These are phyloP conservation scores for fruit fly (Drosophila melanogaster) DNA, from an alignment of 1,140 invertebrate species.

Conservation along the genomic window Release_6_plus_ISO1_MT NC_004354.4:2563501-2564000, in stretches of 20 bases:
- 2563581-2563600: conserved; percentile 2
- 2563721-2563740: not conserved
- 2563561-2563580: not conserved
- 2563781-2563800: conserved; percentile 10
- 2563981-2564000: conserved; percentile 50
- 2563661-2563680: conserved; percentile 5
- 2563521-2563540: too few species aligned
- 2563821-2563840: conserved; percentile 22
- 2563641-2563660: conserved; percentile 4
- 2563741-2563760: conserved; percentile 2
- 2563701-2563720: conserved; percentile 20
- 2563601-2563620: conserved; percentile 5
- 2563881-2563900: conserved; percentile 24
- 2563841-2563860: not conserved
- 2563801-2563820: conserved; percentile 35
- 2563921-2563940: not conserved
- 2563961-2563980: conserved; percentile 38
- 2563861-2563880: conserved; percentile 16
- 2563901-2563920: conserved; percentile 6
- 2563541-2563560: not conserved
- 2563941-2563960: conserved; percentile 24
- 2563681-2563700: conserved; percentile 3
- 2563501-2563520: too few species aligned
- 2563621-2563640: too few species aligned
- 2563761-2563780: conserved; percentile 3